Evolutionary conservation across 1,140 invertebrate genomes (phyloP).

Genomic region (Galleria mellonella): DNA sequence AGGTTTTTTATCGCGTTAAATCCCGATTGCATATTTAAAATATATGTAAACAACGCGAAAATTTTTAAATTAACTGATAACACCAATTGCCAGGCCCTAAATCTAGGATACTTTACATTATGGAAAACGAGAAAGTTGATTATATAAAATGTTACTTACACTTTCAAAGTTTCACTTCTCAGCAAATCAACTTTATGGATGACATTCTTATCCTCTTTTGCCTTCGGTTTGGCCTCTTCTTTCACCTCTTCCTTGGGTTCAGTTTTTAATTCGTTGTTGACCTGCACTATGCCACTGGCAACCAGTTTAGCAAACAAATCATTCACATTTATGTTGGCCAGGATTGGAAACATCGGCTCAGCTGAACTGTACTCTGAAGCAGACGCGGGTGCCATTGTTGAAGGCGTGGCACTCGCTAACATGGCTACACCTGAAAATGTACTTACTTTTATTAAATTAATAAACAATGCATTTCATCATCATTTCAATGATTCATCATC

Average conservation of each 20-base stretch:
- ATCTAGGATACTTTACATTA: too few relatives aligned
- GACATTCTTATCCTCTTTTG: conserved; percentile 52
- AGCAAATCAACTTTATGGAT: conserved; percentile 79
- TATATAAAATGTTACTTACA: conserved; percentile 72
- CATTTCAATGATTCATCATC: too few relatives aligned
- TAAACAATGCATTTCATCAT: too few relatives aligned
- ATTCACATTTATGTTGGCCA: conserved; percentile 81
- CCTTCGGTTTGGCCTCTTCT: conserved; percentile 49
- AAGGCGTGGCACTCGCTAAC: conserved; percentile 78
- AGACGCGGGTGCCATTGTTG: conserved; percentile 76
- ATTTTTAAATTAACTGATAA: too few relatives aligned
- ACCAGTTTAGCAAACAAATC: conserved; percentile 90
- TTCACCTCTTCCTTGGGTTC: conserved; percentile 61
- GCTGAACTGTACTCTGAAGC: conserved; percentile 71
- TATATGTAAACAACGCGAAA: too few relatives aligned
- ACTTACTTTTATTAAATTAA: too few relatives aligned
- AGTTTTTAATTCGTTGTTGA: conserved; percentile 42
- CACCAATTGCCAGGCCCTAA: too few relatives aligned
- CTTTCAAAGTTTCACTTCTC: conserved; percentile 84
- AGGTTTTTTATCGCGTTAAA: too few relatives aligned
- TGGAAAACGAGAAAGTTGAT: too few relatives aligned
- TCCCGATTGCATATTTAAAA: too few relatives aligned
- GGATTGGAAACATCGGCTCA: conserved; percentile 38
- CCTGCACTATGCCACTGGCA: conserved; percentile 86
- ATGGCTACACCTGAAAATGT: conserved; percentile 70